Evolutionary conservation across 2,113 vertebrate genomes (phyloP).

Genomic region (Cyrtonyx montezumae): DNA sequence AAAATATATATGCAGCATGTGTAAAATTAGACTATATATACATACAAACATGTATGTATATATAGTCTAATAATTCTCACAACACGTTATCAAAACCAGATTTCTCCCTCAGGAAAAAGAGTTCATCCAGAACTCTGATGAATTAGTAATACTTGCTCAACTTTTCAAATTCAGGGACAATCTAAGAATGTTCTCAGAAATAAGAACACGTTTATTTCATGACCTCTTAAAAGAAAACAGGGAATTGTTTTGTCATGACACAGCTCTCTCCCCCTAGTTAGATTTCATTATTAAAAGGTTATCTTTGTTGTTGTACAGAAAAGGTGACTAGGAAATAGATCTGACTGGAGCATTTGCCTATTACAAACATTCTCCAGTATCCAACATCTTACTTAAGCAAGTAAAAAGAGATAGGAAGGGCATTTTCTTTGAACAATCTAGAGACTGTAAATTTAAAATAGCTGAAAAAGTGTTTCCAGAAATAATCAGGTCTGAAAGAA

Average conservation of each 20-base stretch:
- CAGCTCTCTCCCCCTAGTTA: neutral
- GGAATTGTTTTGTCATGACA: neutral
- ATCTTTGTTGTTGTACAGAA: neutral
- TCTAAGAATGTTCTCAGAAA: neutral
- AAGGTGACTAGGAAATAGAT: neutral
- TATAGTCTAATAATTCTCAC: too few species aligned
- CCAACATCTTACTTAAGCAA: neutral
- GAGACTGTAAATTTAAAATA: neutral
- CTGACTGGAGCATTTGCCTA: neutral
- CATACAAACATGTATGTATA: too few species aligned
- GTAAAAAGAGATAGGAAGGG: neutral
- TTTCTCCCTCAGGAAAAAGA: neutral
- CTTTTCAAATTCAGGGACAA: neutral
- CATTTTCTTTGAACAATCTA: neutral
- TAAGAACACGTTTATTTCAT: neutral
- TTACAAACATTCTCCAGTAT: neutral
- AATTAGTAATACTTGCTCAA: neutral
- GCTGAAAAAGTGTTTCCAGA: neutral
- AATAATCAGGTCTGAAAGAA: neutral
- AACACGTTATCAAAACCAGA: too few species aligned
- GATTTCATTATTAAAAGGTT: neutral
- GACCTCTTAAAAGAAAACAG: neutral
- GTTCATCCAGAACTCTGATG: neutral
- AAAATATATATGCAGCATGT: too few species aligned
- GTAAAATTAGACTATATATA: too few species aligned